These are phyloP conservation scores for Athalia circularis DNA, from an alignment of 2,888 invertebrate genomes.

Conservation along the genomic window DNA sequence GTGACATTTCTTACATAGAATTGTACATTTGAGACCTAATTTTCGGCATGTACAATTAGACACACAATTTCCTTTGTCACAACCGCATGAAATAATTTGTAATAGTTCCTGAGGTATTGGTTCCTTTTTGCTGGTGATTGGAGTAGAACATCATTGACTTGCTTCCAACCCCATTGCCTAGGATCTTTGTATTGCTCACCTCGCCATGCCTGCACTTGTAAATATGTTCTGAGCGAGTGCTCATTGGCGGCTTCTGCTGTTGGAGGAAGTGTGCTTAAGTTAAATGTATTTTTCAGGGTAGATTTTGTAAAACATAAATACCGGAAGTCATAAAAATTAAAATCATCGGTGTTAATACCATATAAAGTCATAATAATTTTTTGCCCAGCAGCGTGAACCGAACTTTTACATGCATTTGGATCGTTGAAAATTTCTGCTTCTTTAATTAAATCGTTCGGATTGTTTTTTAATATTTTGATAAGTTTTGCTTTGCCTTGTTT, in stretches of 20 bases:
- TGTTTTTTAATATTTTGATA: constrained; percentile 51
- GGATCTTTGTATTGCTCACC: constrained; percentile 53
- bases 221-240: constrained; percentile 59
- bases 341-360: constrained; percentile 53
- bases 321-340: constrained; percentile 55
- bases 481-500: constrained; percentile 53
- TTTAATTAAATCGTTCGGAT: constrained; percentile 46
- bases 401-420: constrained; percentile 54
- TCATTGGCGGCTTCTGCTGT: constrained; percentile 57
- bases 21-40: not conserved
- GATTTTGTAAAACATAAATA: constrained; percentile 58
- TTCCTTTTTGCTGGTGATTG: constrained; percentile 49
- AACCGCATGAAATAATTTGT: constrained; percentile 59
- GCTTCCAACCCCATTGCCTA: constrained; percentile 61
- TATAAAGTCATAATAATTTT: constrained; percentile 59
- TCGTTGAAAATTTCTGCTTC: constrained; percentile 53
- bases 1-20: constrained; percentile 6
- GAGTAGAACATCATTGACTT: constrained; percentile 51
- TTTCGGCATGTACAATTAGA: constrained; percentile 7
- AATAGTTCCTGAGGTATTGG: constrained; percentile 58
- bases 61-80: constrained; percentile 52
- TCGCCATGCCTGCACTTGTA: constrained; percentile 60
- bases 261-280: constrained; percentile 57
- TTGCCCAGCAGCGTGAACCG: constrained; percentile 57
- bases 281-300: constrained; percentile 53